Percentiles rank a stretch among this genome's conserved stretches.
Evolutionary conservation across 1,140 invertebrate genomes (phyloP).

Genomic region (Penaeus vannamei): DNA sequence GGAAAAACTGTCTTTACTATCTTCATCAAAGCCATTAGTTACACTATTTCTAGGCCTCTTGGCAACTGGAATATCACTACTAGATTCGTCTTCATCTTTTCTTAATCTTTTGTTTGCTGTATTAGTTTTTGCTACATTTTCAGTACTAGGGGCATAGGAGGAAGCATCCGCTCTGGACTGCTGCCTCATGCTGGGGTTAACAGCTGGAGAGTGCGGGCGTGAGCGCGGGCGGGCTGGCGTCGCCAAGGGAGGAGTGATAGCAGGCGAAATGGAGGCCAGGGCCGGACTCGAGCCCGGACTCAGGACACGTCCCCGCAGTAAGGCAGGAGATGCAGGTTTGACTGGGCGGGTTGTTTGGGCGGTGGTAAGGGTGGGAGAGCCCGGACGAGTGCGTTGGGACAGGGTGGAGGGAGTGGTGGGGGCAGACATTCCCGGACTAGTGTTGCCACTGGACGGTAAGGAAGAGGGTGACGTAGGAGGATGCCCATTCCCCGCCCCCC

Average conservation of each 20-base stretch:
- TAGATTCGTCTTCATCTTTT: slow-evolving; percentile 73
- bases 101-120: slow-evolving; percentile 78
- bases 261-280: slow-evolving; percentile 42
- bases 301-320: slow-evolving; percentile 50
- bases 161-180: slow-evolving; percentile 55
- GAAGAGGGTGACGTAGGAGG: slow-evolving; percentile 62
- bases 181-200: slow-evolving; percentile 42
- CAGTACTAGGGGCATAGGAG: slow-evolving; percentile 65
- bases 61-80: slow-evolving; percentile 64
- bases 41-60: slow-evolving; percentile 67
- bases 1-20: slow-evolving; percentile 69
- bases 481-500: slow-evolving; percentile 50
- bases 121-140: slow-evolving; percentile 76
- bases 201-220: slow-evolving; percentile 53
- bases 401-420: slow-evolving; percentile 67
- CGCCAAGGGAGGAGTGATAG: slow-evolving; percentile 56
- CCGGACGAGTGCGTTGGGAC: slow-evolving; percentile 54
- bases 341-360: slow-evolving; percentile 58
- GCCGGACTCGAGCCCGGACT: slow-evolving; percentile 47
- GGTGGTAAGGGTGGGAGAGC: slow-evolving; percentile 58
- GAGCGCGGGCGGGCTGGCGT: slow-evolving; percentile 52
- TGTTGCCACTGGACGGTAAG: slow-evolving; percentile 69
- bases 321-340: slow-evolving; percentile 59
- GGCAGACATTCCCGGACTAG: slow-evolving; percentile 69
- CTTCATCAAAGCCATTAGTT: slow-evolving; percentile 68